Percentiles rank a stretch among this genome's conserved stretches.
Conservation (phyloP, 2,797 vertebrate genomes). For the Anguilla megastoma region DNA sequence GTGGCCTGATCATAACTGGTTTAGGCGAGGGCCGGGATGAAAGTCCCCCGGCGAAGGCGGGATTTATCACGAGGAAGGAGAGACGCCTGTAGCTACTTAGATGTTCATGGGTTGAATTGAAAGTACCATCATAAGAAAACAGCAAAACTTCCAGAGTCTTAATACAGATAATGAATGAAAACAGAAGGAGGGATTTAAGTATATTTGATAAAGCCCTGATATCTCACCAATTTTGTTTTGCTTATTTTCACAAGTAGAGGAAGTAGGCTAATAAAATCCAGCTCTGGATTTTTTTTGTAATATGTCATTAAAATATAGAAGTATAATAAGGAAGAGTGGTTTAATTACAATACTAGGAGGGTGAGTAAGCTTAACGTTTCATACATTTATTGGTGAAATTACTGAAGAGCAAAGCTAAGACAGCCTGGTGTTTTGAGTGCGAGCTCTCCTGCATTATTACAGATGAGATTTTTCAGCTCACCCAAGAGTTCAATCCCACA, state of each 20-base stretch:
- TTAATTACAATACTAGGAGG: no score
- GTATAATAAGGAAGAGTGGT: no score
- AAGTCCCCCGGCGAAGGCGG: not conserved
- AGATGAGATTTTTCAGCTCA: not conserved
- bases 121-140: not conserved
- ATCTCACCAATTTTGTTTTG: not conserved
- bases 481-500: not conserved
- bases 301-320: no score
- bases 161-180: not conserved
- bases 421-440: not conserved
- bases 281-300: not conserved
- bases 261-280: not conserved
- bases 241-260: not conserved
- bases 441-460: not conserved
- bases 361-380: not conserved
- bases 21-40: not conserved
- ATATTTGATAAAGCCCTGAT: not conserved
- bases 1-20: not conserved
- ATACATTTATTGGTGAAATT: not conserved
- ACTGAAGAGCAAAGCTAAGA: not conserved
- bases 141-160: not conserved
- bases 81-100: no score
- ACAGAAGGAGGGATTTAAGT: not conserved
- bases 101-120: not conserved
- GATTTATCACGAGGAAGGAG: not conserved